Base-by-base conservation (phyloP, 2,888 invertebrate genomes). In the Xestia xanthographa region DNA sequence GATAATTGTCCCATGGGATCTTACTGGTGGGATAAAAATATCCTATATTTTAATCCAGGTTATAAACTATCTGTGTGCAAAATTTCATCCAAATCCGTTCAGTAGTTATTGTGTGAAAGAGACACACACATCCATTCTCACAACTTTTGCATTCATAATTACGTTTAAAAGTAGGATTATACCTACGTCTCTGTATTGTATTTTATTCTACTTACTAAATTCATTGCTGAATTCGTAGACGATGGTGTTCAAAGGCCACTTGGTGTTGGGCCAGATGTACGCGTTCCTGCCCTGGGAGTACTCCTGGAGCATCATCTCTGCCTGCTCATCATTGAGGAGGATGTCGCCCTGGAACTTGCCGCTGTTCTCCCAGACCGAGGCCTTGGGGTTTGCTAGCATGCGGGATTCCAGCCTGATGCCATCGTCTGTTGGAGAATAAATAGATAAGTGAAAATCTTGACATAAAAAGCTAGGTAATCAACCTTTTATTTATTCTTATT, bases 261-360 rank as follows among this genome's bases (percentile, higher is more conserved):
- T 87, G 26, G 91, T 90, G 79, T 91, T 87, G 0, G 91, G 90
- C 88, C 88, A 89, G 76, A 86, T 89, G 84, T 92, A 91, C 0
- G 93, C 93, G 77, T 90, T 91, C n/a, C 91, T 85, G 17, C 91
- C 91, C 26, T 71, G 50, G 0, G 92, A 79, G 74, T 87, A 93
- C 75, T 91, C 88, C 58, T 87, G 70, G 2, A 93, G 75, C 87
- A 94, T 86, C n/a, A 69, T 45, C 22, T 92, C 89, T 3, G 92
- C 87, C 72, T 90, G 85, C 65, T 89, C 88, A 22, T 93, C 92
- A 45, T 91, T 91, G 65, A 94, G 89, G 12, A 93, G 71, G 5
- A 94, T 94, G 82, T 94, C 94, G 1, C 94, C 94, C 83, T 94
- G 88, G 89, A 83, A 93, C 82, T 92, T 93, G 80, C 94, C 94